These are phyloP conservation scores for Brenthis ino DNA, from an alignment of 2,888 invertebrate genomes.

Conservation along the genomic window DNA sequence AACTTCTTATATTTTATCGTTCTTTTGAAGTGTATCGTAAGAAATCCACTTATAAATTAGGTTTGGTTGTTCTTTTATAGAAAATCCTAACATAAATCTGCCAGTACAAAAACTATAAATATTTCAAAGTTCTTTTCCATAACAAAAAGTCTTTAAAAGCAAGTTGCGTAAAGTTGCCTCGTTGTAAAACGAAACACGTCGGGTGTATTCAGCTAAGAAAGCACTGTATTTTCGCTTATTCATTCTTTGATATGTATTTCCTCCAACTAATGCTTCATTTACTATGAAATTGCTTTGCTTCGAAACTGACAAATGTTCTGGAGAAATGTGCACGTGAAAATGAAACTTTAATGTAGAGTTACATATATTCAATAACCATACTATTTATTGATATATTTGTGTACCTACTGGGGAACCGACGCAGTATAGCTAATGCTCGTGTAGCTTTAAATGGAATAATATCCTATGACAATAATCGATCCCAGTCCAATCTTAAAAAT, in stretches of 20 bases:
- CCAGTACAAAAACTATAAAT: conserved; percentile 4
- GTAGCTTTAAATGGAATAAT: no score
- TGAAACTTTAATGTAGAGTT: conserved; percentile 10
- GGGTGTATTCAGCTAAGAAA: conserved; percentile 26
- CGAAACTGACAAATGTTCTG: conserved; percentile 16
- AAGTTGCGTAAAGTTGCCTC: conserved; percentile 15
- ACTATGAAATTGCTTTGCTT: conserved; percentile 25
- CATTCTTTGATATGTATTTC: conserved; percentile 34
- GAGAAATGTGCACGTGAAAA: conserved; percentile 6
- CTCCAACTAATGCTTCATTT: conserved; percentile 37
- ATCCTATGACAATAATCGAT: no score
- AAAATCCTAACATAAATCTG: background rate
- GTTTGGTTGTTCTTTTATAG: no score
- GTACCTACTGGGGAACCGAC: no score
- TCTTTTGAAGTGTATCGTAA: no score
- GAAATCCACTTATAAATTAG: no score
- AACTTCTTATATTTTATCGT: no score
- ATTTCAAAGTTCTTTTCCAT: conserved; percentile 11
- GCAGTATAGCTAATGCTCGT: no score
- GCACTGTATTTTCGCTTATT: conserved; percentile 27
- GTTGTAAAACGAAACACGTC: conserved; percentile 27
- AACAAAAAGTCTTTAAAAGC: conserved; percentile 8
- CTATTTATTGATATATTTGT: background rate
- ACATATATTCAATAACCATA: conserved; percentile 1
- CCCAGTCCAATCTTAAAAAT: no score